Conservation (phyloP, 2,797 vertebrate species). For the Novumbra hubbsi region DNA sequence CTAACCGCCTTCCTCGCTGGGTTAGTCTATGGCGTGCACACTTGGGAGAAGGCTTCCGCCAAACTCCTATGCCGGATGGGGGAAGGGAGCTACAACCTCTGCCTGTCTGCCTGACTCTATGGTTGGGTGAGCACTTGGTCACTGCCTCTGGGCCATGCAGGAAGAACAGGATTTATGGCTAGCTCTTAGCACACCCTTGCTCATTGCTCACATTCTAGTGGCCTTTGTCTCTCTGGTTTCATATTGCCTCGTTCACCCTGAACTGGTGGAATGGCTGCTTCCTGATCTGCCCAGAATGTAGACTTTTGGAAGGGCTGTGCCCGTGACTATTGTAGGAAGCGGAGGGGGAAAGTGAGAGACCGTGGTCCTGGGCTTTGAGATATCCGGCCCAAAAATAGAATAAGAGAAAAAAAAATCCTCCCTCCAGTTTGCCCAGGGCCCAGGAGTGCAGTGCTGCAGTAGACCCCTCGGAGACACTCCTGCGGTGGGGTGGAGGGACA, state of each 20-base stretch:
- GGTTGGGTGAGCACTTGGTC: slow-evolving; percentile 69
- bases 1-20: slow-evolving; percentile 1
- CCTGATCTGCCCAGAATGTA: slow-evolving; percentile 42
- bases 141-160: slow-evolving; percentile 65
- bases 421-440: slow-evolving; percentile 74
- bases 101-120: slow-evolving; percentile 60
- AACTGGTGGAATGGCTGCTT: slow-evolving; percentile 48
- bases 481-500: slow-evolving; percentile 71
- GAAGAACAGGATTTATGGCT: slow-evolving; percentile 62
- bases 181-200: slow-evolving; percentile 57
- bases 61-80: slow-evolving; percentile 61
- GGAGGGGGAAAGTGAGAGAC: slow-evolving; percentile 48
- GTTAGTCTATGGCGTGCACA: slow-evolving; percentile 32
- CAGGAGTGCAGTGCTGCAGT: slow-evolving; percentile 73
- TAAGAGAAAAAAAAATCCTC: slow-evolving; percentile 58
- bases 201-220: slow-evolving; percentile 63
- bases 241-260: slow-evolving; percentile 46
- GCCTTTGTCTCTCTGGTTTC: slow-evolving; percentile 56
- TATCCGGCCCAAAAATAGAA: slow-evolving; percentile 75
- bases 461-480: slow-evolving; percentile 73
- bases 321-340: slow-evolving; percentile 66
- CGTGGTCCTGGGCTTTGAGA: slow-evolving; percentile 51
- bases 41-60: slow-evolving; percentile 47
- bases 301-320: slow-evolving; percentile 17
- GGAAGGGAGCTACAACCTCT: slow-evolving; percentile 66